Evolutionary conservation across 2,113 vertebrate genomes (phyloP), one percentile per base, ranked within the genome.

Genomic region (Chaetodon auriga): DNA sequence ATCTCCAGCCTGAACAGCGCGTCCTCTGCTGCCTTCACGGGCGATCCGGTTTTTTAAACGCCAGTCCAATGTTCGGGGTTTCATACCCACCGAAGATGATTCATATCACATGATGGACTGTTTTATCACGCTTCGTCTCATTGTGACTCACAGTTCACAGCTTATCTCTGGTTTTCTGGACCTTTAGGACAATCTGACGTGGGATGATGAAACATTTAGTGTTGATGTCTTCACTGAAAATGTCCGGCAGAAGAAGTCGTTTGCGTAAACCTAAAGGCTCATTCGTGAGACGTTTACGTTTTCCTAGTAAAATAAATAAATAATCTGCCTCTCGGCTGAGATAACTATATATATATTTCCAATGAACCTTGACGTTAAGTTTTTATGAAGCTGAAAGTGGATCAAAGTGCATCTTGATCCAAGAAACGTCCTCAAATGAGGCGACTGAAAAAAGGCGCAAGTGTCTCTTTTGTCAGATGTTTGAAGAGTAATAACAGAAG

Each of bases 11-110:
- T 88, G 51, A 89, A 81, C 87, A 80, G 68, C n/a, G 62, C 75
- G 30, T 30, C 86, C 85, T 86, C 57, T 70, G 58, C 38, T 48
- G 66, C 74, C 73, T 88, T 77, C 13, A 64, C 66, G 36, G 82
- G 77, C 58, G 68, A 81, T 82, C 86, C 62, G 75, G 79, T 75
- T 89, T 66, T 88, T 91, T 86, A 55, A 66, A 54, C 69, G 46
- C 38, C 19, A 74, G 80, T 66, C 73, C 87, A 82, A 91, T 92
- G 89, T 89, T 89, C 76, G 87, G 87, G 78, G 3, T 87, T 86
- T 23, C 65, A 78, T 51, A 45, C 48, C 41, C 68, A 16, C 48
- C 18, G 14, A 66, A 51, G 30, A 36, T 64, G 75, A 64, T 66
- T 81, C 46, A 14, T 55, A 53, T 60, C 62, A 61, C 68, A 55